These are phyloP conservation scores for Limanda limanda DNA, from an alignment of 2,113 vertebrate species.

Conservation along the genomic window DNA sequence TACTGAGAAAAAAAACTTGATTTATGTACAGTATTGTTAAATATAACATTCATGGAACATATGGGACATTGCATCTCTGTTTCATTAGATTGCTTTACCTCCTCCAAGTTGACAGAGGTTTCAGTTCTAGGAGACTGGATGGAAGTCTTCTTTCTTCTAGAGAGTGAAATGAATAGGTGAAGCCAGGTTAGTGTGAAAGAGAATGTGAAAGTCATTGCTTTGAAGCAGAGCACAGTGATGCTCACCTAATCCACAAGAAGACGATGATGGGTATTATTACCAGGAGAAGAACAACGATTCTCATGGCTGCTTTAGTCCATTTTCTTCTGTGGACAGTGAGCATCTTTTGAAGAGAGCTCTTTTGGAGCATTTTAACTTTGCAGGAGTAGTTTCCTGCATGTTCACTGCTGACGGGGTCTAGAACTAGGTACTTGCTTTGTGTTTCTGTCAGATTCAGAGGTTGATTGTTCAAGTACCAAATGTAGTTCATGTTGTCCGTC, in stretches of 20 bases:
- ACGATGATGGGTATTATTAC: accelerated
- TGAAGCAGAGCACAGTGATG: neutral
- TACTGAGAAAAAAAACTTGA: neutral
- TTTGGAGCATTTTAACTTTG: neutral
- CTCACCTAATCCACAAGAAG: neutral
- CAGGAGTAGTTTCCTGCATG: slow-evolving; percentile 11
- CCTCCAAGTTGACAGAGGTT: neutral
- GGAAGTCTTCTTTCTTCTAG: slow-evolving; percentile 15
- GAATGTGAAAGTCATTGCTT: neutral
- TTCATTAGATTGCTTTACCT: slow-evolving; percentile 11
- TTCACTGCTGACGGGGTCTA: neutral
- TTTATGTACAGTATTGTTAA: neutral
- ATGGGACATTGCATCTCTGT: no score
- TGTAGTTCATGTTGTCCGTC: slow-evolving; percentile 25
- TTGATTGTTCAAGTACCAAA: slow-evolving; percentile 16
- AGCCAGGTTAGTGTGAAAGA: neutral
- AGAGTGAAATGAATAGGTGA: neutral
- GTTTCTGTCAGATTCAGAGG: neutral
- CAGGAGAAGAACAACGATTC: neutral
- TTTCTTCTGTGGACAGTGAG: neutral
- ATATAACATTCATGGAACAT: neutral
- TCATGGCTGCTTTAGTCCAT: neutral
- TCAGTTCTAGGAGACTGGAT: neutral
- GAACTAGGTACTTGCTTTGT: slow-evolving; percentile 21
- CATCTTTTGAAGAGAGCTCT: neutral